A percentile compares a stretch with the other conserved stretches of the same genome.
phyloP scores from a whole-genome alignment of 2,113 vertebrate species.

The Emydocephalus ijimae region DNA sequence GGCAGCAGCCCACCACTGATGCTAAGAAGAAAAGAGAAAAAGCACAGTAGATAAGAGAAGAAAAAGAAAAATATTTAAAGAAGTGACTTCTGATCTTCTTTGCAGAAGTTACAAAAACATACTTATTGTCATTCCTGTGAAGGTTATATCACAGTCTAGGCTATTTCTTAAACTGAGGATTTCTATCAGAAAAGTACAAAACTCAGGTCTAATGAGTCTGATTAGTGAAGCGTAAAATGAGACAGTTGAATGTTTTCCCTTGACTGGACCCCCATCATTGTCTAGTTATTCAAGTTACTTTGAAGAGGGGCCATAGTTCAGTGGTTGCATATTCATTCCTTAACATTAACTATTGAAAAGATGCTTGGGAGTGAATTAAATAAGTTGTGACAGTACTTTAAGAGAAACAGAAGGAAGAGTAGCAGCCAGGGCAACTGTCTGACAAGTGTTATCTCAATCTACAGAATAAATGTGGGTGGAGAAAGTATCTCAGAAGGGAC shows the following conservation, averaged over 20 bases:
- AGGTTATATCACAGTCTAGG: not conserved
- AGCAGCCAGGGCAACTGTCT: not conserved
- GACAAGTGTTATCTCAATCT: not conserved
- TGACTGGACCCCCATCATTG: not conserved
- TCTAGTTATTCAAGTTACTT: not conserved
- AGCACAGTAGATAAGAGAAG: not conserved
- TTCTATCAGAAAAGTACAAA: not conserved
- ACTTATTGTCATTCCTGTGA: not conserved
- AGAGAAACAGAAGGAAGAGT: not conserved
- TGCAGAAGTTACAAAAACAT: not conserved
- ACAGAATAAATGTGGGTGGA: not conserved
- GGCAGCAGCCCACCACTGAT: too few relatives aligned
- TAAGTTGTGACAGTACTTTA: not conserved
- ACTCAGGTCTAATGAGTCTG: not conserved
- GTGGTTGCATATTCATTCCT: not conserved
- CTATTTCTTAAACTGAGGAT: not conserved
- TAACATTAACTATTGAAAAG: not conserved
- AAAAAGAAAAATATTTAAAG: not conserved
- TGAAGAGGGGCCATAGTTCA: not conserved
- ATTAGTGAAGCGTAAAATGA: too few relatives aligned
- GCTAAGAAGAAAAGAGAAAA: not conserved
- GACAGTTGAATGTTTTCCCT: not conserved
- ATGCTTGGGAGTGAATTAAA: not conserved
- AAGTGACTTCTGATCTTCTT: not conserved
- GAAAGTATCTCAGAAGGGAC: not conserved